Evolutionary conservation across 1,140 invertebrate genomes (phyloP).

Genomic region (Pseudachorutes palmiensis): DNA sequence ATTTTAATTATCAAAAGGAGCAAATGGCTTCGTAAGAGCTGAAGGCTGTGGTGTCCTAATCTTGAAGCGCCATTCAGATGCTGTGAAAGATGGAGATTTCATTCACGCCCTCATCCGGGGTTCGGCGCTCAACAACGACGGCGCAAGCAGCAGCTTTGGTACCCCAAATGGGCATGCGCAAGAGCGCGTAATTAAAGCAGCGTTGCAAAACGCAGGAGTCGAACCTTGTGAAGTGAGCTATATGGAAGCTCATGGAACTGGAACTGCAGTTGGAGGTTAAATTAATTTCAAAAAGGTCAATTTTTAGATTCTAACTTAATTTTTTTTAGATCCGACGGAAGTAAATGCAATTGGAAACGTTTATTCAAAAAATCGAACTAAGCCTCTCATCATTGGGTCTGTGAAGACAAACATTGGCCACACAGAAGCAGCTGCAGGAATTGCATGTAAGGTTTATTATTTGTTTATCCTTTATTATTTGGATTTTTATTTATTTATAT

Average conservation of each 20-base stretch:
- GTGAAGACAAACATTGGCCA: constrained; percentile 56
- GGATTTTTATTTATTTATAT: no score
- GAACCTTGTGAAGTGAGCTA: constrained; percentile 47
- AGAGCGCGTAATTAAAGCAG: constrained; percentile 46
- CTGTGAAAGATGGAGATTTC: constrained; percentile 13
- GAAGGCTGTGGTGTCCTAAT: constrained; percentile 21
- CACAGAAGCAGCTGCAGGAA: constrained; percentile 46
- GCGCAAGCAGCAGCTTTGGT: constrained; percentile 20
- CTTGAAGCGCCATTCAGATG: constrained; percentile 21
- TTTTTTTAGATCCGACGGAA: constrained; percentile 17
- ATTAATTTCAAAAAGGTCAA: background rate
- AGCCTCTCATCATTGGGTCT: constrained; percentile 49
- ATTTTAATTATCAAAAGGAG: no score
- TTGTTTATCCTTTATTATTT: no score
- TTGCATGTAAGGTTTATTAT: no score
- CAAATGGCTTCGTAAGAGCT: constrained; percentile 23
- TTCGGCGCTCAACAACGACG: constrained; percentile 21
- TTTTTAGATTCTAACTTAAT: background rate
- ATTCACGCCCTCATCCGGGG: constrained; percentile 20
- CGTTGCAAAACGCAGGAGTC: constrained; percentile 48
- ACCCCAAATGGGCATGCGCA: constrained; percentile 39
- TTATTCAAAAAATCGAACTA: constrained; percentile 43
- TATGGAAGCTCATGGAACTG: constrained; percentile 55
- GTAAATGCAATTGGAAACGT: constrained; percentile 47
- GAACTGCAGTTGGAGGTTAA: constrained; percentile 44